These are phyloP conservation scores for Cheilosia variabilis DNA, from an alignment of 2,888 invertebrate genomes.

Conservation along the genomic window DNA sequence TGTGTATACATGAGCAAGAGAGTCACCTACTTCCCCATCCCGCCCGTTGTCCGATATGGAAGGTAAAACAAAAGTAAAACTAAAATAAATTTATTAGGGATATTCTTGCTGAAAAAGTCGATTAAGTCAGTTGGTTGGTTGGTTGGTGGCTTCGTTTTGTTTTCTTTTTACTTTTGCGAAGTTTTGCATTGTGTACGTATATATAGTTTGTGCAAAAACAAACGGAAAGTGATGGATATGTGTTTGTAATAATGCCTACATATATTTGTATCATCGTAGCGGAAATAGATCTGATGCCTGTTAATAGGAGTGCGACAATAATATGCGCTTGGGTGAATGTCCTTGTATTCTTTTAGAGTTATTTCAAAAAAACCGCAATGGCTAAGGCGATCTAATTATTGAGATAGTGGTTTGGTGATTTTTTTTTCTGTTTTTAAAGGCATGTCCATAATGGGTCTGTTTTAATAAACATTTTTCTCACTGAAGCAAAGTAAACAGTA, in stretches of 20 bases:
- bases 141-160: constrained; percentile 8
- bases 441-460: neutral
- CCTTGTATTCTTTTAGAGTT: constrained; percentile 53
- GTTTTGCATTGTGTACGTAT: constrained; percentile 19
- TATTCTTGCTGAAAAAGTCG: constrained; percentile 53
- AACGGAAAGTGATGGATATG: constrained; percentile 13
- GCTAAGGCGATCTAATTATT: constrained; percentile 25
- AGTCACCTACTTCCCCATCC: neutral
- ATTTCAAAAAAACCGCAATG: neutral
- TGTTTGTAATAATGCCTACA: constrained; percentile 24
- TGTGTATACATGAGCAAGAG: constrained; percentile 1
- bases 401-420: neutral
- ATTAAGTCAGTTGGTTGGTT: constrained; percentile 28
- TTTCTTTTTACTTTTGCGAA: constrained; percentile 31
- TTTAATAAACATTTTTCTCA: too few relatives aligned
- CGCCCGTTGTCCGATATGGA: constrained; percentile 17
- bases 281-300: constrained; percentile 60
- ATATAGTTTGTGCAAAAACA: constrained; percentile 41
- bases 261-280: constrained; percentile 56
- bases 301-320: constrained; percentile 46
- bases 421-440: neutral
- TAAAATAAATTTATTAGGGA: constrained; percentile 59
- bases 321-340: constrained; percentile 50
- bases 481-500: too few relatives aligned
- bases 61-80: constrained; percentile 34